phyloP scores from a whole-genome alignment of 2,113 vertebrate genomes.

The Thermophis baileyi region DNA sequence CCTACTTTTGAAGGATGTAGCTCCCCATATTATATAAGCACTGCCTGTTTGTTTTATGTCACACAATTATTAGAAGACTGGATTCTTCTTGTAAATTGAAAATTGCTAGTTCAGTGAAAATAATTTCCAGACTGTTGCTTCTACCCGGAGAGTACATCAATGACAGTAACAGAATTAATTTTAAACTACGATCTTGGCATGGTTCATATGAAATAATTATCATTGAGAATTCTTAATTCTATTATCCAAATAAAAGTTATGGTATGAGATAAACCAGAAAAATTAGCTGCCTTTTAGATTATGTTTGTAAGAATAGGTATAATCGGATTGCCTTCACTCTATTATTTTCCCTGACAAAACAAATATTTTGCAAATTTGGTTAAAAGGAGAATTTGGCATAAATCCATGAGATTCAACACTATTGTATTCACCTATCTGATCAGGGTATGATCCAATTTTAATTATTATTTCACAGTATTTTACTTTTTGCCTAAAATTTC shows the following conservation, averaged over 20 bases:
- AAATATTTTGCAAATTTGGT: not conserved
- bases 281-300: not conserved
- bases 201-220: not conserved
- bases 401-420: not conserved
- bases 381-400: not conserved
- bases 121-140: constrained; percentile 4
- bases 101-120: not conserved
- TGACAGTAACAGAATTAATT: constrained; percentile 9
- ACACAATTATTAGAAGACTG: not conserved
- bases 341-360: not conserved
- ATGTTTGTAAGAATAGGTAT: not conserved
- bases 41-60: not conserved
- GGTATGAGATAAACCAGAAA: not conserved
- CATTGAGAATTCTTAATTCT: not conserved
- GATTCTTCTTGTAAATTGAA: not conserved
- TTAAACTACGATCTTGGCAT: constrained; percentile 6
- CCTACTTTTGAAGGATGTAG: not conserved
- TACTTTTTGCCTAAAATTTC: not conserved
- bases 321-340: not conserved
- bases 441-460: not conserved
- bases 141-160: constrained; percentile 12
- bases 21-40: not conserved
- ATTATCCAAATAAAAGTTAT: constrained; percentile 9
- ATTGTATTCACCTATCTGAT: not conserved
- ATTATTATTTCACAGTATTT: not conserved